Conservation (phyloP, 2,888 invertebrate species). For the Drosophila cognata region DNA sequence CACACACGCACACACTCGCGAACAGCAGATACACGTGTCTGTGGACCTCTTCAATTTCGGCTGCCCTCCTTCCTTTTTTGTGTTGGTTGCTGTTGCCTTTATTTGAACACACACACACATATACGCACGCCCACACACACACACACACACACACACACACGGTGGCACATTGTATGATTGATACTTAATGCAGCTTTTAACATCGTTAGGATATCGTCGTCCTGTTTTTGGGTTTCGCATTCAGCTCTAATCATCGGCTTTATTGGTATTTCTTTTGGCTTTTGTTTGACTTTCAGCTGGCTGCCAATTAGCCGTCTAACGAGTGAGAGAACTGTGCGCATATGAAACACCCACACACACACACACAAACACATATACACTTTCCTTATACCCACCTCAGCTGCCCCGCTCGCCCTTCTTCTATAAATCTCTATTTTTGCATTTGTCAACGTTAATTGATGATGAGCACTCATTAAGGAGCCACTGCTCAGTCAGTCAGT, state of each 20-base stretch:
- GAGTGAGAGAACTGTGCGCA: conserved; percentile 39
- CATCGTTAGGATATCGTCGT: conserved; percentile 72
- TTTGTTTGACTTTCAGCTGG: conserved; percentile 71
- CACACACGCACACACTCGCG: conserved; percentile 4
- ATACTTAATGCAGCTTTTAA: conserved; percentile 78
- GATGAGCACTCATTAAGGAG: conserved; percentile 72
- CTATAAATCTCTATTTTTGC: conserved; percentile 52
- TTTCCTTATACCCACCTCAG: background rate
- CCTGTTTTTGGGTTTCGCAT: conserved; percentile 37
- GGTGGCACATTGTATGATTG: conserved; percentile 61
- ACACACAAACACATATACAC: background rate
- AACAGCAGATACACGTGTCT: conserved; percentile 56
- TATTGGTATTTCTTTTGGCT: conserved; percentile 73
- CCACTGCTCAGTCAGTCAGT: conserved; percentile 38
- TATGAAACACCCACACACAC: background rate
- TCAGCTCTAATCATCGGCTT: conserved; percentile 64
- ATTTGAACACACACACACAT: conserved; percentile 13
- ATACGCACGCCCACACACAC: background rate
- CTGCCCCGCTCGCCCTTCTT: background rate
- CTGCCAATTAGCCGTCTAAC: conserved; percentile 71
- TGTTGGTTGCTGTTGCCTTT: conserved; percentile 7
- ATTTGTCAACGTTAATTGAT: conserved; percentile 80
- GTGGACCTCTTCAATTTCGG: conserved; percentile 61
- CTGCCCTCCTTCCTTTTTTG: conserved; percentile 35
- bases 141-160: conserved; percentile 1